phyloP scores from a whole-genome alignment of 2,888 invertebrate species.

The Caenorhabditis afra region DNA sequence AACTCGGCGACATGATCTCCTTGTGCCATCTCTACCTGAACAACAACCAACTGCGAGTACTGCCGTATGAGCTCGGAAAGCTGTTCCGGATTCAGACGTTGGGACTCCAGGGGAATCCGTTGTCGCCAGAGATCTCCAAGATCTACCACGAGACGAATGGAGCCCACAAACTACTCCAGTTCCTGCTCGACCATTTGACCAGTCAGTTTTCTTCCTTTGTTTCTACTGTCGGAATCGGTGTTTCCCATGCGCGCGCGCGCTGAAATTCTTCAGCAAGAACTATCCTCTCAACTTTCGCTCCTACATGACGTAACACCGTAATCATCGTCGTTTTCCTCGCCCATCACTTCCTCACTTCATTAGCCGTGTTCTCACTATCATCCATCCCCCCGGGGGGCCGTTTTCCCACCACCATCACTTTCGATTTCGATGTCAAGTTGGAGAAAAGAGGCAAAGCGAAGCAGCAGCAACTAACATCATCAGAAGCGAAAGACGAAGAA shows the following conservation, averaged over 20 bases:
- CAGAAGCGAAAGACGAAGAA: conserved; percentile 16
- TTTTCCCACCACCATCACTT: conserved; percentile 22
- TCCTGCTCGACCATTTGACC: conserved; percentile 95
- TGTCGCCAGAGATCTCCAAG: conserved; percentile 92
- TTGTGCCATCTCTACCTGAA: conserved; percentile 94
- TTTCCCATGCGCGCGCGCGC: background rate
- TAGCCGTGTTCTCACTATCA: conserved; percentile 25
- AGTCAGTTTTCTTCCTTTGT: conserved; percentile 84
- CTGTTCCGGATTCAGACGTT: conserved; percentile 95
- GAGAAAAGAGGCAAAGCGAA: too few relatives aligned
- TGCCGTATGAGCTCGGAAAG: conserved; percentile 97
- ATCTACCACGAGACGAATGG: conserved; percentile 95
- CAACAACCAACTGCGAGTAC: conserved; percentile 92
- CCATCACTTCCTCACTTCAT: conserved; percentile 27
- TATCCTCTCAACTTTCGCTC: conserved; percentile 2
- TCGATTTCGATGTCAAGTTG: conserved; percentile 27
- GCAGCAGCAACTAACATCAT: background rate
- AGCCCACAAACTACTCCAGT: conserved; percentile 93
- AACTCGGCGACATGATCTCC: conserved; percentile 95
- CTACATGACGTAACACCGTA: conserved; percentile 16
- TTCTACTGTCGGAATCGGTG: conserved; percentile 43
- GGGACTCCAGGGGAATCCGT: conserved; percentile 90
- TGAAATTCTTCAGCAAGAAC: background rate
- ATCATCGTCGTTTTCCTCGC: conserved; percentile 17
- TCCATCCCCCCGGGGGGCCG: too few relatives aligned